Evolutionary conservation across 2,797 vertebrate species (phyloP), one percentile per base, ranked within the genome.

Genomic region (Sylvia borin): DNA sequence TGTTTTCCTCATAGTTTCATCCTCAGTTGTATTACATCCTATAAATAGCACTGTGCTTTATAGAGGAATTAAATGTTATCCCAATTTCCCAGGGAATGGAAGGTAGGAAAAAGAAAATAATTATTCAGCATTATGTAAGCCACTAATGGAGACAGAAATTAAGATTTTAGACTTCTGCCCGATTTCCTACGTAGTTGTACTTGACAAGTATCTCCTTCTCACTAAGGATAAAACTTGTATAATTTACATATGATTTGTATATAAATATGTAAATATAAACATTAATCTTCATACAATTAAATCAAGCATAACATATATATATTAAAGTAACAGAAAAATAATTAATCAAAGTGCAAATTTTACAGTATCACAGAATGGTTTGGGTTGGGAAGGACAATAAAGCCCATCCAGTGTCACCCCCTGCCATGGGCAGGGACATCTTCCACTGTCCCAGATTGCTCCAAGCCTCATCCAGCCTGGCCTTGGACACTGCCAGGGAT

Each of bases 161-260:
- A 64, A 83, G 15, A 19, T 20, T 62, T 55, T 17, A 47, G 18
- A n/a, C 4, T 75, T 82, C 16, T 66, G 5, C 10, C 84, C 11
- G 3, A 11, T 62, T 74, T 62, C 31, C 21, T 55, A 7, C 0
- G 0, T 13, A 62, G 42, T 34, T 77, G 9, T 21, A 93, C 15
- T 43, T n/a, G 32, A 16, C 22, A 36, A 6, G 4, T 51, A 11
- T 24, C 31, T 58, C 43, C 26, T 53, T 40, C 20, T 64, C 36
- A 66, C 32, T 29, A 16, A 58, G 54, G 19, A 34, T 24, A 50
- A 50, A 50, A 16, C 13, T 50, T 68, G 36, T 34, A 50, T 6
- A 42, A 19, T 34, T 58, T 34, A n/a, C 9, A 7, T 10, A 15
- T 22, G 10, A 48, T 48, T 22, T 58, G 5, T 22, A 14, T 40